Conservation (phyloP, 2,888 invertebrate genomes). For the Lepidocyrtoides sp. region DNA sequence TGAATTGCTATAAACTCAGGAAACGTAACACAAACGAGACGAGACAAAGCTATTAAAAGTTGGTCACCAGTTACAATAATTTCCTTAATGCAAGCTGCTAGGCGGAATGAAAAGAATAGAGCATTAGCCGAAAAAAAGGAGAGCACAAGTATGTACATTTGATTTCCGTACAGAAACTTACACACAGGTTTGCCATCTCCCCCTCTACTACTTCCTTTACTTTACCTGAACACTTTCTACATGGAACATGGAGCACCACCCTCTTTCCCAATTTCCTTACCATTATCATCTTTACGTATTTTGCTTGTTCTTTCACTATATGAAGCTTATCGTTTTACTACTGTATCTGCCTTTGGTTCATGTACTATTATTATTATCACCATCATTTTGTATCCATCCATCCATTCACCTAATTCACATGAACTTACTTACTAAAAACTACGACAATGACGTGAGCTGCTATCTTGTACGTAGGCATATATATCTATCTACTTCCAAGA, state of each 20-base stretch:
- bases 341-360: background rate
- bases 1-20: background rate
- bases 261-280: conserved; percentile 70
- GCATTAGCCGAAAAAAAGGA: background rate
- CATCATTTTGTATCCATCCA: conserved; percentile 11
- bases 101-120: conserved; percentile 47
- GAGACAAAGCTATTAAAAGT: conserved; percentile 75
- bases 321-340: conserved; percentile 32
- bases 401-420: conserved; percentile 4
- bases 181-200: background rate
- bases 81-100: conserved; percentile 74
- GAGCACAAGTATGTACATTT: background rate
- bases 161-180: background rate
- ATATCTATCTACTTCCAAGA: background rate
- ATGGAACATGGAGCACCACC: conserved; percentile 67
- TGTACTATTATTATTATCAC: conserved; percentile 5
- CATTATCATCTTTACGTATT: conserved; percentile 28
- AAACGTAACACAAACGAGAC: conserved; percentile 44
- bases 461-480: background rate
- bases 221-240: conserved; percentile 4
- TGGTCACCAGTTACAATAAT: conserved; percentile 71
- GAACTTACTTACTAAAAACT: background rate
- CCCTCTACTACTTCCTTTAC: background rate
- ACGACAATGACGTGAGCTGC: background rate
- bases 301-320: background rate